Conservation (phyloP, 2,113 vertebrate species). For the Dromiciops gliroides region DNA sequence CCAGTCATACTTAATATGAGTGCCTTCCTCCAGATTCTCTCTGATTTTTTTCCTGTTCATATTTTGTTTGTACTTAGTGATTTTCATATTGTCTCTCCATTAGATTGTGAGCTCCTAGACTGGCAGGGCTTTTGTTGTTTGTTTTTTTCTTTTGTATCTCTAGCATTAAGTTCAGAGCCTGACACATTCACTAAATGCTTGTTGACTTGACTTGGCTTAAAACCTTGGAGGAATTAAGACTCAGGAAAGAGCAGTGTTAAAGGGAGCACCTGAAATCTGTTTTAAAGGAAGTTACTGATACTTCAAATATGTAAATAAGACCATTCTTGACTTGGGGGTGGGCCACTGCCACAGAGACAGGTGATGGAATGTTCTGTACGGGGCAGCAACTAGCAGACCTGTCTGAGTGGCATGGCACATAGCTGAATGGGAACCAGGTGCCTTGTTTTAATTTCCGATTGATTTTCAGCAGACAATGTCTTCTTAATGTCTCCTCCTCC, state of each 20-base stretch:
- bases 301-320: neutral
- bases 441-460: slow-evolving; percentile 55
- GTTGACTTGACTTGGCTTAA: neutral
- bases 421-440: neutral
- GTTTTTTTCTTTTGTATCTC: neutral
- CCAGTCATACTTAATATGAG: neutral
- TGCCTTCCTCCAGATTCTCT: neutral
- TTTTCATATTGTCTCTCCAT: neutral
- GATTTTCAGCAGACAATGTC: slow-evolving; percentile 41
- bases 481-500: too few species aligned
- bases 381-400: neutral
- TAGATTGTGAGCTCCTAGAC: neutral
- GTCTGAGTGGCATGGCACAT: neutral
- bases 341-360: neutral
- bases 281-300: too few species aligned
- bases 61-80: neutral
- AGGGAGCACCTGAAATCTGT: too few species aligned
- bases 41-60: neutral
- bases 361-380: neutral
- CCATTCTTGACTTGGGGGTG: neutral
- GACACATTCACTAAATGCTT: neutral
- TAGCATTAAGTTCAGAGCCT: neutral
- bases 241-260: too few species aligned
- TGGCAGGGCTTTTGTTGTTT: neutral
- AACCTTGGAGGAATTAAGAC: too few species aligned